phyloP scores from a whole-genome alignment of 2,797 vertebrate species.

The Manis javanica region DNA sequence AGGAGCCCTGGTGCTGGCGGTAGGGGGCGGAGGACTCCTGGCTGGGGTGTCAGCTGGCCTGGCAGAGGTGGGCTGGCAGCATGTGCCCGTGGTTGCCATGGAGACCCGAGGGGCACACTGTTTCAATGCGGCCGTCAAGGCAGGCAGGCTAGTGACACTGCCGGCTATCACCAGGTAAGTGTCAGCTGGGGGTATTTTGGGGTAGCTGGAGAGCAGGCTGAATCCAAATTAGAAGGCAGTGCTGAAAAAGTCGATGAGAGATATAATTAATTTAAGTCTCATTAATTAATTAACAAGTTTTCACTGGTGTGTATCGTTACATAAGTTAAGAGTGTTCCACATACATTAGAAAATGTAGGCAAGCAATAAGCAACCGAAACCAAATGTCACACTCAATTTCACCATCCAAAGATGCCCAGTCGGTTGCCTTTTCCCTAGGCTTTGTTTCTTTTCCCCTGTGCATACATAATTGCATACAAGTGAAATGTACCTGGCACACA shows the following conservation, averaged over 20 bases:
- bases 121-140: slow-evolving; percentile 90
- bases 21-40: slow-evolving; percentile 94
- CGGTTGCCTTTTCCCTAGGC: too few relatives aligned
- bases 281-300: background rate
- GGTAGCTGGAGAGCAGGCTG: background rate
- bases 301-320: too few relatives aligned
- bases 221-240: background rate
- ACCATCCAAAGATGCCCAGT: background rate
- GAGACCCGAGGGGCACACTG: slow-evolving; percentile 94
- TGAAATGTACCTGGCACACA: background rate
- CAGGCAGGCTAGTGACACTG: slow-evolving; percentile 90
- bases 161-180: slow-evolving; percentile 93
- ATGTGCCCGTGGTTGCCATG: slow-evolving; percentile 92
- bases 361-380: background rate
- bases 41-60: slow-evolving; percentile 92
- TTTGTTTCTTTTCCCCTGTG: background rate
- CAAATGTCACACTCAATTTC: background rate
- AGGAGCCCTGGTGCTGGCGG: slow-evolving; percentile 91
- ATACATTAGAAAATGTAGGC: background rate
- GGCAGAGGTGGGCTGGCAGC: slow-evolving; percentile 90
- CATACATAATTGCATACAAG: background rate
- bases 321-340: background rate
- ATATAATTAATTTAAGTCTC: too few relatives aligned
- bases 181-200: fast-evolving
- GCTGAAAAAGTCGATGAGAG: background rate